phyloP scores from a whole-genome alignment of 1,140 invertebrate species.

The Nymphalis io region DNA sequence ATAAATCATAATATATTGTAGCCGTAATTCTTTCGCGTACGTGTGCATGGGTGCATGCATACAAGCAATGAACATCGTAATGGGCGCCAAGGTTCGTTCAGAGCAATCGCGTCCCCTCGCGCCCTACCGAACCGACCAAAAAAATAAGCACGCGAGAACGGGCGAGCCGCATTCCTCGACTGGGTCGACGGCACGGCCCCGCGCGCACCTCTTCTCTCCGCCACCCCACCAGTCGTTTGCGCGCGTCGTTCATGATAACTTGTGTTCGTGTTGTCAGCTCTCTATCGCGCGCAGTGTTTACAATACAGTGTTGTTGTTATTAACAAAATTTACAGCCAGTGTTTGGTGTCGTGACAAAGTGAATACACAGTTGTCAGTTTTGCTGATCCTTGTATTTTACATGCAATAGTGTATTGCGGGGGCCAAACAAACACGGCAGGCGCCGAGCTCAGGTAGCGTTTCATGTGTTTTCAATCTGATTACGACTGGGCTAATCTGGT shows the following conservation, averaged over 20 bases:
- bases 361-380: constrained; percentile 27
- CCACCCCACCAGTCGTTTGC: constrained; percentile 65
- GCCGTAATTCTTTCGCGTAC: background rate
- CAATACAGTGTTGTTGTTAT: constrained; percentile 73
- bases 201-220: constrained; percentile 54
- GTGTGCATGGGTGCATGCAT: background rate
- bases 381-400: constrained; percentile 20
- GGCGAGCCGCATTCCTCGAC: constrained; percentile 75
- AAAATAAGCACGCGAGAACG: constrained; percentile 72
- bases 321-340: constrained; percentile 57
- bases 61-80: constrained; percentile 15
- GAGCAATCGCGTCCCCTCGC: constrained; percentile 47
- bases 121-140: constrained; percentile 59
- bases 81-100: constrained; percentile 35
- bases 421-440: constrained; percentile 66
- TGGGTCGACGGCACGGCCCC: constrained; percentile 73
- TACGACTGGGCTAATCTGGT: constrained; percentile 56
- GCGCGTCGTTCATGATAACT: constrained; percentile 64
- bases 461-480: constrained; percentile 72
- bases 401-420: constrained; percentile 55
- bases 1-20: background rate
- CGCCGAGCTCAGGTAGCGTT: constrained; percentile 75
- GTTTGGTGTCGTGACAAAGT: constrained; percentile 47
- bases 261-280: constrained; percentile 51
- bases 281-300: constrained; percentile 70